Evolutionary conservation across 2,113 vertebrate species (phyloP).

Genomic region (Phocoena sinus): DNA sequence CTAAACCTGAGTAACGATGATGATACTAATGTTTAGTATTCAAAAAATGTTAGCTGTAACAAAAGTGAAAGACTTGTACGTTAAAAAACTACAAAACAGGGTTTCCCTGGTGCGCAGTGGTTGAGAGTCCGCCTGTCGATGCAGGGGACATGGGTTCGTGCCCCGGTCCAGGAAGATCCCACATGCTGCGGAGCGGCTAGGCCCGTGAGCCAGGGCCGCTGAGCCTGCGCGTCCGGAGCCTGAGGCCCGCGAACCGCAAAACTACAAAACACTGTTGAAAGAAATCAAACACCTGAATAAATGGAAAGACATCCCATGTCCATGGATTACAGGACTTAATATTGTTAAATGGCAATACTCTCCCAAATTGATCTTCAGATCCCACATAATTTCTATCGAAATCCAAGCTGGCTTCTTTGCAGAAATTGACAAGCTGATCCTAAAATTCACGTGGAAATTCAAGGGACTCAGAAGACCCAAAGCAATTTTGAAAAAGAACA

Average conservation of each 20-base stretch:
- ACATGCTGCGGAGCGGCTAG: no score
- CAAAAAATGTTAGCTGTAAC: neutral
- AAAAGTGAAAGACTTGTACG: neutral
- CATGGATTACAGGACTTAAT: neutral
- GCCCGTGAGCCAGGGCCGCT: no score
- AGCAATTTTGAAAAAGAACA: neutral
- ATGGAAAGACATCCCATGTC: neutral
- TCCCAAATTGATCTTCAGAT: neutral
- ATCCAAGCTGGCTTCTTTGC: neutral
- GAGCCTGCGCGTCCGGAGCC: no score
- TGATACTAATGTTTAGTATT: neutral
- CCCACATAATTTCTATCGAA: neutral
- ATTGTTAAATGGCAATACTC: neutral
- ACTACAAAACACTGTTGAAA: neutral
- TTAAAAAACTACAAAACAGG: neutral
- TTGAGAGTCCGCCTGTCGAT: no score
- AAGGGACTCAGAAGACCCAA: neutral
- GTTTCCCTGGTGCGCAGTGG: no score
- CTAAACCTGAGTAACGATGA: neutral
- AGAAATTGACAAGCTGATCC: neutral
- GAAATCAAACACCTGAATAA: neutral
- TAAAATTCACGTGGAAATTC: neutral
- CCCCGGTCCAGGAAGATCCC: no score
- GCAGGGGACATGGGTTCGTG: no score
- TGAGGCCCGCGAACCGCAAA: neutral